Base-by-base conservation (phyloP, 2,113 vertebrate species). In the Datnioides undecimradiatus region DNA sequence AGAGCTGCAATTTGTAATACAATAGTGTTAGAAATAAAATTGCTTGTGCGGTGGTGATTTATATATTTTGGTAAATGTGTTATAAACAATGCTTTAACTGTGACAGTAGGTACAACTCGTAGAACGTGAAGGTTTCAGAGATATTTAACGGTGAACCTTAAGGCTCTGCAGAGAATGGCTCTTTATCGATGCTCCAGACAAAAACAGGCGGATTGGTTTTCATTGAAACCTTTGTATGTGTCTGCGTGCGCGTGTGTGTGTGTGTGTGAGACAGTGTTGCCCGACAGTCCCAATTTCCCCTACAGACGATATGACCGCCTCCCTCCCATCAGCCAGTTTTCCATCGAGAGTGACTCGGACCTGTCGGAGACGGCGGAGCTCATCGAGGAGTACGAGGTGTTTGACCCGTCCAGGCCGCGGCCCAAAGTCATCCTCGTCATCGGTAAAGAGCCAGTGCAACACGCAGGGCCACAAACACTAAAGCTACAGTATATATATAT, bases 381-480 rank as follows among this genome's bases (percentile, higher is more conserved):
- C 51, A 99, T 99, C 58, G 98, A 99, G 87, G 98, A 99, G 79
- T 99, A 99, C 0, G 97, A 98, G 49, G 98, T 99, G 34, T 99
- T 99, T 31, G 98, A 99, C 79, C 97, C 98, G 0, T 89, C 94
- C 48, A 96, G 96, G 86, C 95, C 97, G 0, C 94, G 96, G 38
- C 98, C 98, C 54, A 98, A 98, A 93, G 95, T 99, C 87, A 96
- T 99, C 91, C 97, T 99, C 16, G 95, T 99, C 78, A 99, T 99
- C 84, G 98, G 98, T 99, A 95, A 78, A 93, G 33, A 1, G 31
- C 31, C 49, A 19, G 25, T 0, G 25, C 31, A 13, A 27, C n/a
- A 49, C 2, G 46, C 27, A 0, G 1, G 19, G 51, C 31, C 16
- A 23, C 60, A 62, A 13, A 58, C 27, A 60, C 8, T 6, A 33